phyloP scores from a whole-genome alignment of 2,888 invertebrate species.

The Cheilosia vernalis region DNA sequence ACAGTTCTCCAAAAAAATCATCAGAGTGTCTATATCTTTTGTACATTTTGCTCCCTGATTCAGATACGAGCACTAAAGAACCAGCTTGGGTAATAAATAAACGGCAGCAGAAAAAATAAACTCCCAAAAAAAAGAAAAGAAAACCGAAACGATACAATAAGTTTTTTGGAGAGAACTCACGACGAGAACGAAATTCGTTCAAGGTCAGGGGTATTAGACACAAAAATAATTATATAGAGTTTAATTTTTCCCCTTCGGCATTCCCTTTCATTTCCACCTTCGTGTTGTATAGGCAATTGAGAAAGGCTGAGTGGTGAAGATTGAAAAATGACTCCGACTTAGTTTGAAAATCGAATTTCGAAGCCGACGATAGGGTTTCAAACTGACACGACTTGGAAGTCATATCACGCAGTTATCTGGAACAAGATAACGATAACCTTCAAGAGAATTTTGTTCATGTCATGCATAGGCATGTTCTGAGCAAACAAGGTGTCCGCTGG shows the following conservation, averaged over 20 bases:
- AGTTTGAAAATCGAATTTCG: constrained; percentile 23
- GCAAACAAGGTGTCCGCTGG: constrained; percentile 45
- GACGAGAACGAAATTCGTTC: constrained; percentile 73
- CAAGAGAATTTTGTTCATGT: constrained; percentile 34
- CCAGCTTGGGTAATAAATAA: constrained; percentile 74
- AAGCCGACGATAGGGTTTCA: background rate
- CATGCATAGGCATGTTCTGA: constrained; percentile 53
- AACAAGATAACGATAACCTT: constrained; percentile 46
- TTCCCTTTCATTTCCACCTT: constrained; percentile 19
- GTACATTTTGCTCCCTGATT: constrained; percentile 46
- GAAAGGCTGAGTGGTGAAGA: background rate
- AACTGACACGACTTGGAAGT: background rate
- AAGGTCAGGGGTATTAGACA: constrained; percentile 75
- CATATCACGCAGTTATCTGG: constrained; percentile 22
- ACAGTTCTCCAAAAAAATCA: constrained; percentile 50
- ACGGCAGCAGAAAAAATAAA: constrained; percentile 46
- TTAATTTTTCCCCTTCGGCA: constrained; percentile 28
- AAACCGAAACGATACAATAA: constrained; percentile 49
- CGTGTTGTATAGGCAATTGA: constrained; percentile 6
- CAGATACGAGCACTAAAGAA: constrained; percentile 58
- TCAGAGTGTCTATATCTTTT: constrained; percentile 28
- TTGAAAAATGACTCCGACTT: background rate
- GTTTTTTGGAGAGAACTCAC: constrained; percentile 57
- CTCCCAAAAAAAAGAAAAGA: constrained; percentile 13
- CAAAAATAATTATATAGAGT: constrained; percentile 64